phyloP scores from a whole-genome alignment of 2,797 vertebrate genomes.

The Argyrosomus regius region DNA sequence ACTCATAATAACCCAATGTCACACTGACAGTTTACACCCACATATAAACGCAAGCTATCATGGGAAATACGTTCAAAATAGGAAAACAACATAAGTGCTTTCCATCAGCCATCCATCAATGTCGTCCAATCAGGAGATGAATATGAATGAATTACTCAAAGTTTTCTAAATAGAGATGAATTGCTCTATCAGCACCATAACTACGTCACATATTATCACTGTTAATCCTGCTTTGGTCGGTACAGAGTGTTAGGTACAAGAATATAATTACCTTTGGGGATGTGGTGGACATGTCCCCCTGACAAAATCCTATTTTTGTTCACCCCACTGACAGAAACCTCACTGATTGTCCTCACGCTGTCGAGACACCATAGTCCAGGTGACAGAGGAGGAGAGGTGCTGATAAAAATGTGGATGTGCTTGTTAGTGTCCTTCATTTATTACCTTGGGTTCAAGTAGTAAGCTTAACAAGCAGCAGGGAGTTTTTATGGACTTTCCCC shows the following conservation, averaged over 20 bases:
- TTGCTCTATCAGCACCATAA: background rate
- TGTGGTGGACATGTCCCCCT: background rate
- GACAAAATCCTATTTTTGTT: background rate
- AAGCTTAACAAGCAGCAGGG: background rate
- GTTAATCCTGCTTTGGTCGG: background rate
- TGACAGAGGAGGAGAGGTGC: background rate
- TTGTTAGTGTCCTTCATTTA: background rate
- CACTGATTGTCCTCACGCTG: background rate
- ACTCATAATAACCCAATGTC: slow-evolving; percentile 46
- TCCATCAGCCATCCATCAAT: background rate
- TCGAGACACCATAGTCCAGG: background rate
- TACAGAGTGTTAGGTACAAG: background rate
- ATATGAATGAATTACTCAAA: background rate
- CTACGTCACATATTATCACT: background rate
- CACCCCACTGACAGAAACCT: background rate
- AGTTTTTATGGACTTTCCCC: background rate
- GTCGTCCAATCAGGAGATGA: background rate
- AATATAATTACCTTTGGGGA: background rate
- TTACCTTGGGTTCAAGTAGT: background rate
- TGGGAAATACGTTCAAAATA: background rate
- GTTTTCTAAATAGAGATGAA: background rate
- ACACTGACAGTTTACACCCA: slow-evolving; percentile 28
- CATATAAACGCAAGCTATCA: slow-evolving; percentile 16
- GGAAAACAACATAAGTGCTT: background rate
- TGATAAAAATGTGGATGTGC: background rate